Evolutionary conservation across 2,888 invertebrate genomes (phyloP).

Genomic region (Lochmaea capreae): DNA sequence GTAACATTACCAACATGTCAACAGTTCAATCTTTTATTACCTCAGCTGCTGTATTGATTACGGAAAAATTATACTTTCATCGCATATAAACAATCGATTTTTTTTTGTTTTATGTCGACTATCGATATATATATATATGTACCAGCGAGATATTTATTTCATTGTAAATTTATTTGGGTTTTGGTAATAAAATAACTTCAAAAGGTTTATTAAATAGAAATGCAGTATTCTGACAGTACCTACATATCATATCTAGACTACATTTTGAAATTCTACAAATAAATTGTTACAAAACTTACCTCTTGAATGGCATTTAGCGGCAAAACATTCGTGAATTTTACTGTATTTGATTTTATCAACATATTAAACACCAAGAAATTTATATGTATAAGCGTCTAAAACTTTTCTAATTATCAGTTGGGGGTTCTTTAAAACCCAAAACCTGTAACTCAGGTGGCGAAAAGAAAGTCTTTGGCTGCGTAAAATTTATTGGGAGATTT

Average conservation of each 20-base stretch:
- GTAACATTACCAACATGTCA: conserved; percentile 29
- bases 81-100: conserved; percentile 19
- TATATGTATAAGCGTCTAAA: conserved; percentile 12
- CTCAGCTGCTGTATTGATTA: conserved; percentile 20
- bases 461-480: conserved; percentile 31
- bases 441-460: conserved; percentile 32
- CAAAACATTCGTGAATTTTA: too few species aligned
- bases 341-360: too few species aligned
- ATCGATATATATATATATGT: neutral
- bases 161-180: too few species aligned
- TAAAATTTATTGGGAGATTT: conserved; percentile 35
- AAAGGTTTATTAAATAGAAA: too few species aligned
- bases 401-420: conserved; percentile 35
- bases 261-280: too few species aligned
- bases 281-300: too few species aligned
- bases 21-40: conserved; percentile 33
- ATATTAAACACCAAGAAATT: too few species aligned
- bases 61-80: conserved; percentile 23
- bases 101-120: neutral
- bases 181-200: too few species aligned
- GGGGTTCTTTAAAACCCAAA: conserved; percentile 28
- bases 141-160: too few species aligned
- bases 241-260: too few species aligned
- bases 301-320: too few species aligned
- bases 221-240: too few species aligned